These are phyloP conservation scores for Melanocharis versteri DNA, from an alignment of 2,113 vertebrate species.

Conservation along the genomic window DNA sequence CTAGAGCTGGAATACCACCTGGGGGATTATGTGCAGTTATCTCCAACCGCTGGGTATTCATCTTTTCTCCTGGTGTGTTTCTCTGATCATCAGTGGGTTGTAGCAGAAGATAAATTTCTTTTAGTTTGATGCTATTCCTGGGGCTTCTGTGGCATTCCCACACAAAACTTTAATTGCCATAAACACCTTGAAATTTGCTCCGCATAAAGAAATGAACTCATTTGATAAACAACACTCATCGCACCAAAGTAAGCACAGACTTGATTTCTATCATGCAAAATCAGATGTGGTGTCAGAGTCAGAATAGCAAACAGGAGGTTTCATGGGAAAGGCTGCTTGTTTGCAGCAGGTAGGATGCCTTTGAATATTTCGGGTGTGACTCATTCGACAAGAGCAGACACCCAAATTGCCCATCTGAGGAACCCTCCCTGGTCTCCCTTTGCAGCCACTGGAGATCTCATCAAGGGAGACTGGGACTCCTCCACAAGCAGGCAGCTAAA, in stretches of 20 bases:
- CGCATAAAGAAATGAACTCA: neutral
- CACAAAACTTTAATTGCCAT: neutral
- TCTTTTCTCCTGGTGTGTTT: neutral
- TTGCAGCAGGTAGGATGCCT: conserved; percentile 10
- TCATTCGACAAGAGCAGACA: neutral
- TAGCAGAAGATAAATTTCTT: neutral
- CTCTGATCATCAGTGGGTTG: neutral
- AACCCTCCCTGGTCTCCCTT: neutral
- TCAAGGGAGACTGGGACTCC: neutral
- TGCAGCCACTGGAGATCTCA: neutral
- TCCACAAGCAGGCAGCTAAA: neutral
- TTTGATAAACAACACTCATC: neutral
- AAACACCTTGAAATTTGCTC: neutral
- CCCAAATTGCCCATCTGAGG: conserved; percentile 32
- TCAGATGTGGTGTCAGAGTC: neutral
- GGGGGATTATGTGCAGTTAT: neutral
- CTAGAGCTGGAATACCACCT: neutral
- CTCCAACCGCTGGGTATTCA: neutral
- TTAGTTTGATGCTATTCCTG: neutral
- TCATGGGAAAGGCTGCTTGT: conserved; percentile 24
- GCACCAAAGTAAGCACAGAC: neutral
- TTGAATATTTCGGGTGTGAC: conserved; percentile 37
- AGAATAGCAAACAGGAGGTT: neutral
- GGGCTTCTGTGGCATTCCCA: neutral
- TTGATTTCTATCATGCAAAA: conserved; percentile 39